These are phyloP conservation scores for Cinara cedri DNA, from an alignment of 2,888 invertebrate species.

Conservation along the genomic window DNA sequence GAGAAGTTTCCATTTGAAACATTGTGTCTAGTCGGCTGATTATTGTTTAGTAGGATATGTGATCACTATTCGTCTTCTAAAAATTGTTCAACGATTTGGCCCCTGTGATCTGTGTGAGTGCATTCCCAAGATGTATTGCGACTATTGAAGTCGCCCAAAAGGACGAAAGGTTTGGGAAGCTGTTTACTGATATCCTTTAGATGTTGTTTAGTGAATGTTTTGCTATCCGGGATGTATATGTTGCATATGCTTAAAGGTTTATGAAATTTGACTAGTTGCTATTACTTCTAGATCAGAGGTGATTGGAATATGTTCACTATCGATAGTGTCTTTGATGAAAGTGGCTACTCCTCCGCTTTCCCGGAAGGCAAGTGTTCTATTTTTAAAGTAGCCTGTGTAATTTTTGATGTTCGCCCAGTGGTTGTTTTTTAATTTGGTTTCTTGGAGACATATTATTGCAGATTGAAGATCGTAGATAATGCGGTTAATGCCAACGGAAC, in stretches of 20 bases:
- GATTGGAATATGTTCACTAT: background rate
- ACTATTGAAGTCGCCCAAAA: background rate
- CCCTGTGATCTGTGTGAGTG: background rate
- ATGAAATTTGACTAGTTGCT: background rate
- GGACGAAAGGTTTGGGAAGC: background rate
- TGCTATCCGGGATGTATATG: background rate
- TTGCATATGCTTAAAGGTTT: background rate
- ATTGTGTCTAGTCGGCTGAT: background rate
- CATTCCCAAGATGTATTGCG: background rate
- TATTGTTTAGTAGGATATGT: background rate
- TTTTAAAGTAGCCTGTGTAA: background rate
- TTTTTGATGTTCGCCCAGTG: background rate
- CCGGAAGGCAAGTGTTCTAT: background rate
- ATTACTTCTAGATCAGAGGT: background rate
- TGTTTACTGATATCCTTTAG: background rate
- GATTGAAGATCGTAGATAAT: background rate
- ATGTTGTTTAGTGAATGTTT: background rate
- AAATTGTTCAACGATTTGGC: background rate
- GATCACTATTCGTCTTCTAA: background rate
- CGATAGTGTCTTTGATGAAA: background rate
- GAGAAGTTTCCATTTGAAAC: background rate
- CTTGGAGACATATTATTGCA: background rate
- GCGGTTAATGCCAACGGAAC: background rate
- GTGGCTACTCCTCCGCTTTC: background rate
- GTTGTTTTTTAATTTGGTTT: constrained; percentile 6